These are phyloP conservation scores for Athalia rosae DNA, from an alignment of 2,888 invertebrate genomes.

Conservation along the genomic window DNA sequence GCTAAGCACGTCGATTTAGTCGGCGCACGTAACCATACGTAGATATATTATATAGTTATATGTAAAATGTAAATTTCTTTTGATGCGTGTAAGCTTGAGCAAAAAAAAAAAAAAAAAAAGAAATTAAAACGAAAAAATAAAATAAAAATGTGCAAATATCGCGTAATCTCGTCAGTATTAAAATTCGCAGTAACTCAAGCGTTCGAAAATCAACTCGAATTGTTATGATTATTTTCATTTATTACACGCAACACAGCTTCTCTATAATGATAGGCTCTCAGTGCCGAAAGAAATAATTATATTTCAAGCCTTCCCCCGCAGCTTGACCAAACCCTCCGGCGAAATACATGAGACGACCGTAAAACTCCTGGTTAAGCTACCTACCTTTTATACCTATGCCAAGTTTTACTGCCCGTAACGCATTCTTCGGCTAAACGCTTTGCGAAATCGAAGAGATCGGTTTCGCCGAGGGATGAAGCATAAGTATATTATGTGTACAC, in stretches of 20 bases:
- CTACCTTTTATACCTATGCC: constrained; percentile 11
- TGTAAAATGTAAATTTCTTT: too few relatives aligned
- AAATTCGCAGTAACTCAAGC: background rate
- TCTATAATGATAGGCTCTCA: constrained; percentile 42
- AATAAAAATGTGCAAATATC: constrained; percentile 7
- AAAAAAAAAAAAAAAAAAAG: too few relatives aligned
- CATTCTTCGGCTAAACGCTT: constrained; percentile 29
- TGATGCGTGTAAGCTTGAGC: too few relatives aligned
- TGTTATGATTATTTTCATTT: constrained; percentile 44
- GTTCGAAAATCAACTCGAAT: constrained; percentile 8
- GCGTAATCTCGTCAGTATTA: background rate
- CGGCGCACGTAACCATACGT: background rate
- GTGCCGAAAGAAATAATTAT: constrained; percentile 44
- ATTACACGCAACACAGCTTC: constrained; percentile 40
- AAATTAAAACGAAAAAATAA: background rate
- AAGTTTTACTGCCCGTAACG: constrained; percentile 26
- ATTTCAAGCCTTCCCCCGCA: constrained; percentile 37
- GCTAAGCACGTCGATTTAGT: background rate
- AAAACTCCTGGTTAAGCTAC: constrained; percentile 35
- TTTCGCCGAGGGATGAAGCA: constrained; percentile 20
- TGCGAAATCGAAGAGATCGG: constrained; percentile 20
- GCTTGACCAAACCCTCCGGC: constrained; percentile 17
- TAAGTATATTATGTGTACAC: too few relatives aligned
- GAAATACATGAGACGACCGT: constrained; percentile 27
- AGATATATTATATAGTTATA: background rate